Percentiles rank a stretch among this genome's conserved stretches.
phyloP scores from a whole-genome alignment of 1,140 invertebrate genomes.

The Dreissena polymorpha region DNA sequence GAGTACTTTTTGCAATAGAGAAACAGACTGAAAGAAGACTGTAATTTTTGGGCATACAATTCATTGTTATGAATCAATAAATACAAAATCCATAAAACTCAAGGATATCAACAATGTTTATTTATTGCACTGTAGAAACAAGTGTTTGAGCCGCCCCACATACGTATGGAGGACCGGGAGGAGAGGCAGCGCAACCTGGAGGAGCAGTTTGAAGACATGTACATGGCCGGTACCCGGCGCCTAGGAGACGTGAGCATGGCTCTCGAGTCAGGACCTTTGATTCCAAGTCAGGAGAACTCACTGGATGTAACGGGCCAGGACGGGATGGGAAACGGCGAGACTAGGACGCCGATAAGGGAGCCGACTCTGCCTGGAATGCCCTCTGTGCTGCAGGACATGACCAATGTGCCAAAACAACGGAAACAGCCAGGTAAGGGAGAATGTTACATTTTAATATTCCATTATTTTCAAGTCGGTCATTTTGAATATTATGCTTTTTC shows the following conservation, averaged over 20 bases:
- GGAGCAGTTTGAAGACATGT: slow-evolving; percentile 76
- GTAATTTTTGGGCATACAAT: too few species aligned
- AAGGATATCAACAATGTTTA: too few species aligned
- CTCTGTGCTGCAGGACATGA: slow-evolving; percentile 68
- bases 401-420: slow-evolving; percentile 61
- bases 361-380: slow-evolving; percentile 64
- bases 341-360: slow-evolving; percentile 45
- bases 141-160: slow-evolving; percentile 77
- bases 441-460: neutral
- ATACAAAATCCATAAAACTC: too few species aligned
- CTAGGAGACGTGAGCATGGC: slow-evolving; percentile 68
- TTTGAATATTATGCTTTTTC: too few species aligned
- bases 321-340: slow-evolving; percentile 18
- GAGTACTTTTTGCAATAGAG: too few species aligned
- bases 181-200: slow-evolving; percentile 75
- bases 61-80: too few species aligned
- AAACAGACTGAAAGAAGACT: too few species aligned
- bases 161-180: slow-evolving; percentile 71
- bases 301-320: neutral
- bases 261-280: slow-evolving; percentile 63
- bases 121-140: slow-evolving; percentile 64
- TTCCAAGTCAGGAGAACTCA: slow-evolving; percentile 46
- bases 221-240: slow-evolving; percentile 70
- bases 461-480: neutral
- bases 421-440: slow-evolving; percentile 58